Evolutionary conservation across 2,797 vertebrate genomes (phyloP), one percentile per base, ranked within the genome.

Genomic region (Amblyraja radiata): DNA sequence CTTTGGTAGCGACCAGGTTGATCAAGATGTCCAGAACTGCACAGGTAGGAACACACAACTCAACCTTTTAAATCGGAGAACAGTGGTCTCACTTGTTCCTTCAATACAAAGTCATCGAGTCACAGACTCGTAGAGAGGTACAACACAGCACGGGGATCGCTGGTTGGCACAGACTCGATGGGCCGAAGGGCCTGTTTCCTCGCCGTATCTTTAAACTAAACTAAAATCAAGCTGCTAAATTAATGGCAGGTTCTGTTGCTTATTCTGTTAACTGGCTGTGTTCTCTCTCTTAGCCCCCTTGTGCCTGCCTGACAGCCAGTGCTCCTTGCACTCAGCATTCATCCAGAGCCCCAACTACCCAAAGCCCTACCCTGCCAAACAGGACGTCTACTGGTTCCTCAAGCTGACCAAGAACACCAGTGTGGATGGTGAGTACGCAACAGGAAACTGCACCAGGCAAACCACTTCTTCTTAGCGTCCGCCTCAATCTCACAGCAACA

Each of bases 361-460:
- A 54, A 28, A 54, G 10, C 2, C 23, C 39, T 92, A 92, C 90
- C 90, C 71, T 25, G 36, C 71, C 71, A 76, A 58, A n/a, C 90
- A 74, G 39, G 90, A 76, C 7, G 23, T 76, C 39, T 92, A 92
- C 73, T 92, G 90, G 90, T 92, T 92, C 71, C 90, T 92, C 90
- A 92, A 92, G 71, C 46, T 92, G 90, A 92, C 21, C 73, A 74
- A n/a, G 13, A 76, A 92, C 0, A 11, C 76, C 90, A 92, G 90
- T 16, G 39, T 92, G 21, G 90, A 76, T 73, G 90, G 90, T 92
- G 71, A 92, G 90, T 92, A 18, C 6, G 21, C 46, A 0, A 10
- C 46, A 28, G 80, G 80, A 83, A 83, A 11, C 46, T 9, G 6
- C 16, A 39, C 16, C 78, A 18, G 78, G 16, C 0, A 79, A 79